phyloP scores from a whole-genome alignment of 1,140 invertebrate genomes.

The Stratiolaelaps scimitus region DNA sequence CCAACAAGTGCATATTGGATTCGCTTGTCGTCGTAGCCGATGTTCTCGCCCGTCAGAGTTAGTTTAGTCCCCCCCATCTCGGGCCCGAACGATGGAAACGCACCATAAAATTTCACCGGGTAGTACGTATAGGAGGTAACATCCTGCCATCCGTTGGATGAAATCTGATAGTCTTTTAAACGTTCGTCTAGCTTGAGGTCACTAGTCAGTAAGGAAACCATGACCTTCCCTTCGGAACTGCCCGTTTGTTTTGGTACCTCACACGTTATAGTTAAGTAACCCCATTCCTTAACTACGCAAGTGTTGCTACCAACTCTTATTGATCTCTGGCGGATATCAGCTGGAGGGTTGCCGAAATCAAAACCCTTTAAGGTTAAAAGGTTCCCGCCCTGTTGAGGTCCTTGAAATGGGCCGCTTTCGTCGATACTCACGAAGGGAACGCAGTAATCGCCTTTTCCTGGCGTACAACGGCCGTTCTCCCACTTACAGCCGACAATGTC shows the following conservation, averaged over 20 bases:
- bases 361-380: neutral
- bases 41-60: conserved; percentile 2
- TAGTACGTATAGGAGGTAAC: neutral
- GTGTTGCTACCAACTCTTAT: neutral
- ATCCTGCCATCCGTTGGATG: neutral
- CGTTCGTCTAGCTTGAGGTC: neutral
- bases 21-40: neutral
- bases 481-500: neutral
- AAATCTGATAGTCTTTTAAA: neutral
- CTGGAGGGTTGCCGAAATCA: neutral
- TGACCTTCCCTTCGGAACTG: neutral
- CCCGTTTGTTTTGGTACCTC: neutral
- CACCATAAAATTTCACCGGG: conserved; percentile 28
- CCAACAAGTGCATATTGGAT: no score
- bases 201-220: neutral
- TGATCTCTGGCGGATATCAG: neutral
- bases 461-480: conserved; percentile 5
- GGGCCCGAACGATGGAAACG: conserved; percentile 35
- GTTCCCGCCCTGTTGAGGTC: neutral
- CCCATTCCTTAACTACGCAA: neutral
- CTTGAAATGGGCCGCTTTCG: neutral
- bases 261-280: neutral
- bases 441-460: neutral
- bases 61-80: conserved; percentile 36
- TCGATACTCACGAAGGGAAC: neutral